A percentile compares a stretch with the other conserved stretches of the same genome.
Conservation (phyloP, 2,888 invertebrate species). For the Micoletzkya japonica region DNA sequence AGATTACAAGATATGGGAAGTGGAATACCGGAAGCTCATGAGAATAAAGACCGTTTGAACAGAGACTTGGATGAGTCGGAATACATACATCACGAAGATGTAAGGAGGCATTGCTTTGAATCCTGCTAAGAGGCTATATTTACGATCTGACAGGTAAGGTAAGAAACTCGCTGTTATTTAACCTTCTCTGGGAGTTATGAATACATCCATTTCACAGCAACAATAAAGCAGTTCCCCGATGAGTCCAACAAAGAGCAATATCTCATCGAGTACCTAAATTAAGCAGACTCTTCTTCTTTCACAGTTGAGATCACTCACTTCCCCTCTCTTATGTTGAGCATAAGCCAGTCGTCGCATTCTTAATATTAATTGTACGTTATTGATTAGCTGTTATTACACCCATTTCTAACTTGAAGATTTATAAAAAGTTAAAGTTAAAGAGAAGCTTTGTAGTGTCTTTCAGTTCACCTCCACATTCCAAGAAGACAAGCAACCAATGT, state of each 20-base stretch:
- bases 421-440: no score
- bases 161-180: not conserved
- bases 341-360: not conserved
- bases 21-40: not conserved
- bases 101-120: not conserved
- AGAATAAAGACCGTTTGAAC: not conserved
- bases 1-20: not conserved
- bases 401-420: no score
- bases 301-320: not conserved
- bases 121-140: not conserved
- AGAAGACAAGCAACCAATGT: slow-evolving; percentile 51
- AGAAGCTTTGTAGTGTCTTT: no score
- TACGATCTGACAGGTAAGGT: no score
- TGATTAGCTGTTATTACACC: no score
- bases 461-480: slow-evolving; percentile 56
- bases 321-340: not conserved
- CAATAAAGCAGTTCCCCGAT: not conserved
- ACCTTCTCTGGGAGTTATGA: not conserved
- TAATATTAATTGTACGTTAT: no score
- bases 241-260: not conserved
- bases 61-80: not conserved
- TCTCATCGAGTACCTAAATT: not conserved
- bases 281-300: not conserved
- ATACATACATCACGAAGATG: not conserved
- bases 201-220: not conserved